These are phyloP conservation scores for Mugil cephalus DNA, from an alignment of 2,113 vertebrate species.

Conservation along the genomic window DNA sequence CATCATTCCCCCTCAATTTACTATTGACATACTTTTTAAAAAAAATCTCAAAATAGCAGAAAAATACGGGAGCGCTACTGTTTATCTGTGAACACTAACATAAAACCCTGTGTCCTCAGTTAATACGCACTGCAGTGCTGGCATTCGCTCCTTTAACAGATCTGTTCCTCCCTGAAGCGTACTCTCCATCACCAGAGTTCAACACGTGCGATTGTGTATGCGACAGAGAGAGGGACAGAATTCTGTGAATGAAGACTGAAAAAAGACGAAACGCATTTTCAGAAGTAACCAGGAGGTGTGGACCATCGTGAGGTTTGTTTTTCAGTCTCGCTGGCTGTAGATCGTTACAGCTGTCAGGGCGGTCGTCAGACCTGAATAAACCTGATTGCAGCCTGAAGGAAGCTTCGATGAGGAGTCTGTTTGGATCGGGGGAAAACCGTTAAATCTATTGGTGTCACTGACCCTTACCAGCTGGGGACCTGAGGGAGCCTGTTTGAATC, in stretches of 20 bases:
- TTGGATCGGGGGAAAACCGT: slow-evolving; percentile 41
- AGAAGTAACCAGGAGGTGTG: slow-evolving; percentile 25
- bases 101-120: slow-evolving; percentile 40
- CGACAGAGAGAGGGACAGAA: slow-evolving; percentile 9
- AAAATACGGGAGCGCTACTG: neutral
- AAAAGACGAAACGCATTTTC: neutral
- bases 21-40: no score
- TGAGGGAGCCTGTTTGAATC: slow-evolving; percentile 1
- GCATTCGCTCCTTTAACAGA: slow-evolving; percentile 51
- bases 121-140: slow-evolving; percentile 47
- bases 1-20: no score
- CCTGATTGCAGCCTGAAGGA: slow-evolving; percentile 26
- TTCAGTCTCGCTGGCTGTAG: neutral
- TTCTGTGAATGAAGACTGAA: neutral
- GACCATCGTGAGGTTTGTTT: slow-evolving; percentile 7
- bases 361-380: slow-evolving; percentile 12
- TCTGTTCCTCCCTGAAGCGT: slow-evolving; percentile 63
- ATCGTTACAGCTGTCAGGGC: slow-evolving; percentile 21
- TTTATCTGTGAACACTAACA: slow-evolving; percentile 3
- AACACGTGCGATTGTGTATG: neutral
- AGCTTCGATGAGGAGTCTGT: slow-evolving; percentile 33
- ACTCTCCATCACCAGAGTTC: slow-evolving; percentile 29
- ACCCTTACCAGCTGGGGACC: slow-evolving; percentile 5
- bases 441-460: slow-evolving; percentile 38
- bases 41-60: neutral